phyloP scores from a whole-genome alignment of 2,113 vertebrate genomes.

The Carassius gibelio region DNA sequence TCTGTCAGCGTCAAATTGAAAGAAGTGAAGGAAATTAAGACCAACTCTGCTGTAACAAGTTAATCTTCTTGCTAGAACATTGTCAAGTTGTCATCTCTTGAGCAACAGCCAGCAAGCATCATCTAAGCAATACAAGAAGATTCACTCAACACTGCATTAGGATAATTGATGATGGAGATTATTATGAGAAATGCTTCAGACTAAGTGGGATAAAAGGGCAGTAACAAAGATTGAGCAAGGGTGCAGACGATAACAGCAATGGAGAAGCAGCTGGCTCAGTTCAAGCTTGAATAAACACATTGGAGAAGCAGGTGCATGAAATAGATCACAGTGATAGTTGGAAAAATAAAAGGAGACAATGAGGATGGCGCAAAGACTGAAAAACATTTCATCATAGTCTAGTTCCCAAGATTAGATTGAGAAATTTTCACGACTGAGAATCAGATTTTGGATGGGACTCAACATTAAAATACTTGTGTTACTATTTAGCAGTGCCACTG shows the following conservation, averaged over 20 bases:
- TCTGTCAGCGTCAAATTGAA: slow-evolving; percentile 12
- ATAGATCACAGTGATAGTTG: slow-evolving; percentile 23
- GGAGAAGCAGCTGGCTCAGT: slow-evolving; percentile 26
- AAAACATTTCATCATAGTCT: slow-evolving; percentile 6
- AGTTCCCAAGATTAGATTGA: neutral
- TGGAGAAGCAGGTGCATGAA: slow-evolving; percentile 36
- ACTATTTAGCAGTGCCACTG: neutral
- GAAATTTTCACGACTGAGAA: neutral
- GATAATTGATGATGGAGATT: neutral
- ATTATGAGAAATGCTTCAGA: slow-evolving; percentile 30
- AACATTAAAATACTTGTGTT: neutral
- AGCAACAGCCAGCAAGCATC: slow-evolving; percentile 7
- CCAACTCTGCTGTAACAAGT: neutral
- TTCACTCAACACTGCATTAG: neutral
- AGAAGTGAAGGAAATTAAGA: neutral
- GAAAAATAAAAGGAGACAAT: slow-evolving; percentile 16
- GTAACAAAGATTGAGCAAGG: slow-evolving; percentile 25
- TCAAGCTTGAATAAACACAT: slow-evolving; percentile 28
- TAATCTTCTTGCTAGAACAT: slow-evolving; percentile 4
- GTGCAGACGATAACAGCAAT: slow-evolving; percentile 14
- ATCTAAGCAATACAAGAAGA: slow-evolving; percentile 16
- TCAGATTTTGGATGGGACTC: neutral
- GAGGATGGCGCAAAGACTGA: slow-evolving; percentile 1
- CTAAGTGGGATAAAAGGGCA: slow-evolving; percentile 21
- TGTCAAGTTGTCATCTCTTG: slow-evolving; percentile 8